Evolutionary conservation across 2,888 invertebrate genomes (phyloP).

Genomic region (Cheilosia urbana): DNA sequence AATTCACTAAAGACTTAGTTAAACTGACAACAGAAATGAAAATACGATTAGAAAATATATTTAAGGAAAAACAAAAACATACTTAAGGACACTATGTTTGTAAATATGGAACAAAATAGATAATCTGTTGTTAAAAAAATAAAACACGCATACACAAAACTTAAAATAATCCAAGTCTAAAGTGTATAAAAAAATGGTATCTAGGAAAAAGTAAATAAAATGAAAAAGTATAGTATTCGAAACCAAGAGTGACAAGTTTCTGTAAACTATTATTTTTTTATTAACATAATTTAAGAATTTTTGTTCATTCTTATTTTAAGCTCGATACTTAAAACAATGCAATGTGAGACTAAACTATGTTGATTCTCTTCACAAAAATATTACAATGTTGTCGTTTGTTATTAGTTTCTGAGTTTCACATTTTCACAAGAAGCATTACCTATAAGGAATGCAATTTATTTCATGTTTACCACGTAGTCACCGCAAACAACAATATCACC

Average conservation of each 20-base stretch:
- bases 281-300: neutral
- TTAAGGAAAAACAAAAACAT: conserved; percentile 21
- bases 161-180: conserved; percentile 12
- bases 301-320: too few species aligned
- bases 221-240: conserved; percentile 28
- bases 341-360: too few species aligned
- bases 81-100: conserved; percentile 10
- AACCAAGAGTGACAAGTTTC: conserved; percentile 43
- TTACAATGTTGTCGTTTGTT: too few species aligned
- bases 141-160: conserved; percentile 9
- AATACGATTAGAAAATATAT: conserved; percentile 16
- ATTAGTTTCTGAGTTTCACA: too few species aligned
- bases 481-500: neutral
- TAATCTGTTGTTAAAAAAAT: conserved; percentile 42
- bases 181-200: conserved; percentile 39
- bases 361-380: too few species aligned
- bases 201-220: conserved; percentile 20
- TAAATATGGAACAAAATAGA: conserved; percentile 38
- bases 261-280: neutral
- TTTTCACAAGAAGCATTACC: too few species aligned
- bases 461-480: neutral
- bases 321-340: too few species aligned
- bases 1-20: conserved; percentile 64
- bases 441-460: neutral
- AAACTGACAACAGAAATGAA: conserved; percentile 49